A percentile compares a stretch with the other conserved stretches of the same genome.
These are phyloP conservation scores for Mastigias papua DNA, from an alignment of 30 jellyfish, hydroid and myxozoan genomes.

Conservation along the genomic window DNA sequence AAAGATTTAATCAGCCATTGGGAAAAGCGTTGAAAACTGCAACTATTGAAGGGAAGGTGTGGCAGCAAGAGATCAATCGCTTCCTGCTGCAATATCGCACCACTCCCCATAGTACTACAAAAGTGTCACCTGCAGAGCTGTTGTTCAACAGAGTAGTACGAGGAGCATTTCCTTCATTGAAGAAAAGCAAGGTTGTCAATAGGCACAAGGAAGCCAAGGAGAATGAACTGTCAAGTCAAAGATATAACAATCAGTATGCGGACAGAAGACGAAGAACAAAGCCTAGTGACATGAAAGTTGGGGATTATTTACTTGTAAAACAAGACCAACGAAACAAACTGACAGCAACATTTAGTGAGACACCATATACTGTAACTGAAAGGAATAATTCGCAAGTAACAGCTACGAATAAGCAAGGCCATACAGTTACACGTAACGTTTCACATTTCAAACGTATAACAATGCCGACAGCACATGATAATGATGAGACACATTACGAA, in stretches of 20 bases:
- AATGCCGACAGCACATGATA: background rate
- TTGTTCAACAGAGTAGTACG: conserved; percentile 44
- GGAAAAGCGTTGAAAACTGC: too few species aligned
- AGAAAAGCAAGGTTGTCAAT: background rate
- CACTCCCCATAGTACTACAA: background rate
- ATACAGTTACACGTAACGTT: background rate
- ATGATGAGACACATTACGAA: conserved; percentile 12
- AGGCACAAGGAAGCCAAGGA: conserved; percentile 16
- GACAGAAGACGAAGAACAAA: conserved; percentile 27
- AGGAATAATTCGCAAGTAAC: background rate
- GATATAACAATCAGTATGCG: conserved; percentile 20
- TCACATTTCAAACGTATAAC: background rate
- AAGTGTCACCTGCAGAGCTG: conserved; percentile 12
- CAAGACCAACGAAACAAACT: conserved; percentile 34
- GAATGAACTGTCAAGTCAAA: background rate
- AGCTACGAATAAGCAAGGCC: background rate
- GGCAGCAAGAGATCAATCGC: conserved; percentile 60
- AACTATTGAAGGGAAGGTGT: conserved; percentile 16
- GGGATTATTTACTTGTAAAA: conserved; percentile 16
- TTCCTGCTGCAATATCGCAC: conserved; percentile 6
- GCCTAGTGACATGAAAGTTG: conserved; percentile 16
- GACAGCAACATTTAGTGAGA: background rate
- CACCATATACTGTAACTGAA: conserved; percentile 11
- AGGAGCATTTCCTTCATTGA: conserved; percentile 30
- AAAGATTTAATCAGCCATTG: conserved; percentile 33